Evolutionary conservation across 2,797 vertebrate species (phyloP).

Genomic region (Danio choprae): DNA sequence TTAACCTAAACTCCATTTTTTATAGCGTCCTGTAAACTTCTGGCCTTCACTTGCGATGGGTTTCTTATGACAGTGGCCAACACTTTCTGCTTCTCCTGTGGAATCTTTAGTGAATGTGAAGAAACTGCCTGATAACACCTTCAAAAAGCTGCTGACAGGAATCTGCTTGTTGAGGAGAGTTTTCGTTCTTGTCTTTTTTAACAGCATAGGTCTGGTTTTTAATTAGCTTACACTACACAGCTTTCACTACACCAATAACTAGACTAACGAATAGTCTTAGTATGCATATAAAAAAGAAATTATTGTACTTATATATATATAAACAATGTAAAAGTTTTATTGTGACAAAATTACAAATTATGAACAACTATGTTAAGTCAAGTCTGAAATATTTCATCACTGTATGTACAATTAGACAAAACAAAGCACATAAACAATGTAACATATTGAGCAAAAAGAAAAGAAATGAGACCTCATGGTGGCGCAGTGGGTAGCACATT

Average conservation of each 20-base stretch:
- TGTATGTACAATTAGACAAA: not conserved
- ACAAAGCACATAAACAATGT: not conserved
- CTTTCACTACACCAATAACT: not conserved
- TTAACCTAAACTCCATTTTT: slow-evolving; percentile 26
- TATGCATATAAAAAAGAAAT: not conserved
- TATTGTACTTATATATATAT: not conserved
- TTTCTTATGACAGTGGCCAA: not conserved
- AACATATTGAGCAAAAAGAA: too few relatives aligned
- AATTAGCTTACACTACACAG: slow-evolving; percentile 45
- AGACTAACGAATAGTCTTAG: not conserved
- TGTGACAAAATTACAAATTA: not conserved
- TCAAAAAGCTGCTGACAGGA: slow-evolving; percentile 49
- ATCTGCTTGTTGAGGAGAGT: slow-evolving; percentile 50
- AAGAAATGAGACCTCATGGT: too few relatives aligned
- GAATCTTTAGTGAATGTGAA: slow-evolving; percentile 38
- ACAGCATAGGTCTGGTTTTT: slow-evolving; percentile 61
- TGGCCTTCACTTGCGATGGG: slow-evolving; percentile 5
- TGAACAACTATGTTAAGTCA: not conserved
- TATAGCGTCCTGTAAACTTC: slow-evolving; percentile 16
- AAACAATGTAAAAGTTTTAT: not conserved
- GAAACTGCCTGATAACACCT: slow-evolving; percentile 24
- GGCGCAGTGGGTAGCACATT: too few relatives aligned
- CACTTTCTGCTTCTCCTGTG: slow-evolving; percentile 18
- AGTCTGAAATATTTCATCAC: not conserved
- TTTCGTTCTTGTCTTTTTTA: slow-evolving; percentile 47